Conservation (phyloP, 2,888 invertebrate species). For the Microctonus hyperodae region DNA sequence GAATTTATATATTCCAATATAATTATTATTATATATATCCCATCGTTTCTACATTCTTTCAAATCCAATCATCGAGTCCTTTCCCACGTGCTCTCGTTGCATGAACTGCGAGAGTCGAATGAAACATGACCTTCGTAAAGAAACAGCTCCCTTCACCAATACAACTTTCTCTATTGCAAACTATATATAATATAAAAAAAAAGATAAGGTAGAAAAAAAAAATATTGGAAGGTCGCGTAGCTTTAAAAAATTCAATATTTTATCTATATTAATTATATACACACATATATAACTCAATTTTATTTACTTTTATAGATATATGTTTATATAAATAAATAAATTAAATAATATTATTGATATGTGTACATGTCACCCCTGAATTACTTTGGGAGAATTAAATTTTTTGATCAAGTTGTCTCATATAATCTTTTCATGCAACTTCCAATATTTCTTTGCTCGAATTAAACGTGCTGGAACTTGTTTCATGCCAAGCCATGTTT, state of each 20-base stretch:
- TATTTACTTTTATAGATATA: neutral
- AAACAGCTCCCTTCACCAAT: slow-evolving; percentile 15
- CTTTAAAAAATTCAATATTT: no score
- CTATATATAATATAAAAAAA: slow-evolving; percentile 9
- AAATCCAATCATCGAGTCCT: neutral
- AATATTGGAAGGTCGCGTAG: no score
- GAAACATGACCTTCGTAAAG: slow-evolving; percentile 20
- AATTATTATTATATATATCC: neutral
- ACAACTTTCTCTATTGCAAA: slow-evolving; percentile 6
- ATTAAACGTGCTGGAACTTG: slow-evolving; percentile 41
- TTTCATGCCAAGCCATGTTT: slow-evolving; percentile 47
- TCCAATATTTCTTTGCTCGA: slow-evolving; percentile 10
- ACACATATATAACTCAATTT: no score
- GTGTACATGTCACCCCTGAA: neutral
- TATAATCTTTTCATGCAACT: slow-evolving; percentile 6
- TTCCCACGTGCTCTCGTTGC: slow-evolving; percentile 21
- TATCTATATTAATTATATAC: no score
- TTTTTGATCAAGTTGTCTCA: slow-evolving; percentile 19
- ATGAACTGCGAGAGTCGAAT: slow-evolving; percentile 13
- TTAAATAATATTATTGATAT: neutral
- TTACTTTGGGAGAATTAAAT: neutral
- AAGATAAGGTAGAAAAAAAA: neutral
- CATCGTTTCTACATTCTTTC: neutral
- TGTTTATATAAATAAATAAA: neutral
- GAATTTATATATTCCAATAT: no score